phyloP scores from a whole-genome alignment of 2,888 invertebrate species.

The Torymus tubicola region DNA sequence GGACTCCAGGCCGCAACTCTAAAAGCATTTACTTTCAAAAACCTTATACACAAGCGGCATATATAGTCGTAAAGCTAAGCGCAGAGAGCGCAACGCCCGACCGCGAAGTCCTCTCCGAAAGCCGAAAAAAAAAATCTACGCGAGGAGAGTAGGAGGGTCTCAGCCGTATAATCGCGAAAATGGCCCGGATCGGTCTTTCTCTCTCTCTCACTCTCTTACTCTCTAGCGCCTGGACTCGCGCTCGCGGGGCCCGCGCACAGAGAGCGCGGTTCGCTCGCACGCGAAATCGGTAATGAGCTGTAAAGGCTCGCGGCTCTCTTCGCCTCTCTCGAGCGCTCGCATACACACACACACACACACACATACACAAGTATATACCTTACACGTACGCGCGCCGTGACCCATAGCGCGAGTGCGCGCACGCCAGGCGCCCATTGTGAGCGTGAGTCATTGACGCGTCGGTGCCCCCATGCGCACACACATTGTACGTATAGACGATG shows the following conservation, averaged over 20 bases:
- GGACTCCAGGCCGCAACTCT: no score
- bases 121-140: neutral
- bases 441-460: conserved; percentile 60
- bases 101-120: neutral
- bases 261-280: conserved; percentile 54
- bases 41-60: no score
- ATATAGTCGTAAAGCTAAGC: no score
- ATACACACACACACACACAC: neutral
- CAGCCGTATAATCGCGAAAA: conserved; percentile 45
- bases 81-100: no score
- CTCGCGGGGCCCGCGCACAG: conserved; percentile 47
- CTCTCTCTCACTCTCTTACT: no score
- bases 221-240: no score
- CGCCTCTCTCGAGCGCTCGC: neutral
- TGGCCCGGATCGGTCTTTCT: conserved; percentile 36
- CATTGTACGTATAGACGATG: conserved; percentile 55
- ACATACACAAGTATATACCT: neutral
- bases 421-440: conserved; percentile 56
- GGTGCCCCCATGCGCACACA: conserved; percentile 46
- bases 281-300: conserved; percentile 75
- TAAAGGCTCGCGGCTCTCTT: conserved; percentile 63
- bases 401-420: neutral
- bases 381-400: neutral
- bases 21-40: no score
- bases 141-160: conserved; percentile 39